Base-by-base conservation (phyloP, 1,140 invertebrate genomes). In the Dreissena polymorpha region DNA sequence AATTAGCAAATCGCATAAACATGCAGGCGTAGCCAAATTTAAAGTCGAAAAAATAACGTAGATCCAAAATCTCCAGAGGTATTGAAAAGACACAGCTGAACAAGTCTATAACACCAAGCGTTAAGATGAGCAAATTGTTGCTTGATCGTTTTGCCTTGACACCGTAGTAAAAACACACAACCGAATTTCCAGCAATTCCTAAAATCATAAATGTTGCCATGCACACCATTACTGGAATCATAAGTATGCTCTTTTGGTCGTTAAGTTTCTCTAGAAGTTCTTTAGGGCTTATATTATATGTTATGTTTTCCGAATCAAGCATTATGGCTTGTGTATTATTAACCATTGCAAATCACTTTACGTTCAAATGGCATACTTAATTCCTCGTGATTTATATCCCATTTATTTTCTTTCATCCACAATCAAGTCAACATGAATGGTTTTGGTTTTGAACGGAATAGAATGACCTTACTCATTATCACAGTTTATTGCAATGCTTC, bases 1-100 rank as follows among this genome's bases (percentile, higher is more conserved):
- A 84, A 12, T 85, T 75, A 5, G 75, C 39, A 8, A 84, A 69
- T 8, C 88, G 76, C 7, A 84, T 27, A 12, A 84, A 21, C 50
- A 83, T 79, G 65, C 88, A 89, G 8, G 85, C 25, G 3, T 64
- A 57, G 16, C 72, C 63, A 23, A 27, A 73, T 29, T 29, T 60
- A 70, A 86, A 89, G 53, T 65, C 83, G 73, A 73, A 86, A 0
- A 84, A 82, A 29, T 63, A 86, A 8, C 84, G 57, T 60, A 60
- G 21, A 10, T 60, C 57, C 16, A 60, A 6, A 10, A 60, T 60
- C 21, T 60, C 57, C 16, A 60, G 21, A 18, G 57, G 57, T n/a
- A 60, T 60, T 60, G 57, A 60, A 60, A 60, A 60, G 2, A 60
- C 57, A 12, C 57, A 60, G 21, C 57, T 60, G 12, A 60, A 60